Percentiles rank a stretch among this genome's conserved stretches.
Conservation (phyloP, 2,797 vertebrate genomes). For the Lutjanus campechanus region DNA sequence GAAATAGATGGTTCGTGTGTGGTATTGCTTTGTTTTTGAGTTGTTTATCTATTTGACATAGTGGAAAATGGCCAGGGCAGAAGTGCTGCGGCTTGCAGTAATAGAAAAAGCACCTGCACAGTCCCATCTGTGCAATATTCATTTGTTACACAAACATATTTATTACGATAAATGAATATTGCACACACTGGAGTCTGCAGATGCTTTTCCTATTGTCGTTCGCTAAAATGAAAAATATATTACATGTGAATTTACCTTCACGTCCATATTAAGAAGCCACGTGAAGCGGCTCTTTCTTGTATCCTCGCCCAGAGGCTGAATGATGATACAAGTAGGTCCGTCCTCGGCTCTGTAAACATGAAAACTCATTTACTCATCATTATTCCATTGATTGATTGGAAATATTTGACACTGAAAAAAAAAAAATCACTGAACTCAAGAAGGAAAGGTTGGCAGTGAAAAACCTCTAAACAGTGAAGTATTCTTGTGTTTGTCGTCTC, state of each 20-base stretch:
- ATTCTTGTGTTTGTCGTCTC: too few species aligned
- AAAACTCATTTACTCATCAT: neutral
- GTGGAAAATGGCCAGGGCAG: neutral
- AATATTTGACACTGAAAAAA: too few species aligned
- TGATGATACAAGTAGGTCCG: constrained; percentile 87
- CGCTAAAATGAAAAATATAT: neutral
- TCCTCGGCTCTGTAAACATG: constrained; percentile 84
- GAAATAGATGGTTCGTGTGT: neutral
- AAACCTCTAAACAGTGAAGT: too few species aligned
- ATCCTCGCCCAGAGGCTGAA: constrained; percentile 74
- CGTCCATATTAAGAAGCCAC: constrained; percentile 90
- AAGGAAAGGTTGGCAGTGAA: too few species aligned
- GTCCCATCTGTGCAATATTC: neutral
- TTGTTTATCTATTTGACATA: neutral
- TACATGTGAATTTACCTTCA: constrained; percentile 81
- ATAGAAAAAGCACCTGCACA: neutral
- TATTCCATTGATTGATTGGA: too few species aligned
- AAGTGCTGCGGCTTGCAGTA: neutral
- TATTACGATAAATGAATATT: neutral
- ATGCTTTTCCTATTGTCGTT: neutral
- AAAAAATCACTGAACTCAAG: too few species aligned
- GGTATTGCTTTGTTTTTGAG: neutral
- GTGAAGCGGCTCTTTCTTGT: constrained; percentile 79
- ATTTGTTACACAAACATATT: neutral
- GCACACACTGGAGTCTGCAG: neutral